A percentile compares a stretch with the other conserved stretches of the same genome.
Evolutionary conservation across 2,888 invertebrate species (phyloP).

Genomic region (Acrobeloides nanus): DNA sequence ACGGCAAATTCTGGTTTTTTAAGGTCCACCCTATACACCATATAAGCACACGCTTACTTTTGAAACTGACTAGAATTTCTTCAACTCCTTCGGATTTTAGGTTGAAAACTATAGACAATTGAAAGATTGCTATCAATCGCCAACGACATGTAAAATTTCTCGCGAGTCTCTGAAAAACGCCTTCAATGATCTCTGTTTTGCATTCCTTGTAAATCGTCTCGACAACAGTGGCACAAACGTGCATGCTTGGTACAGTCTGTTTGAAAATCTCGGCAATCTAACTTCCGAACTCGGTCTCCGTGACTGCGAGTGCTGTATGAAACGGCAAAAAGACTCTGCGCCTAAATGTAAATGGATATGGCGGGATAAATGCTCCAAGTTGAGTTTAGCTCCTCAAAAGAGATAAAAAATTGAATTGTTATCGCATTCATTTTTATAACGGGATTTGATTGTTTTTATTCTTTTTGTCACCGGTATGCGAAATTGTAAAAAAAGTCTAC

Average conservation of each 20-base stretch:
- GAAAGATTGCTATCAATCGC: constrained; percentile 11
- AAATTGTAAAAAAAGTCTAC: too few species aligned
- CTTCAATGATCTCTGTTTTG: constrained; percentile 27
- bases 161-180: constrained; percentile 8
- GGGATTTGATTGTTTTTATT: too few species aligned
- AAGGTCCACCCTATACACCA: too few species aligned
- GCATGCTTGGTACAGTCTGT: constrained; percentile 15
- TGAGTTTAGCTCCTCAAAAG: too few species aligned
- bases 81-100: too few species aligned
- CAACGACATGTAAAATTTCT: constrained; percentile 6
- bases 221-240: background rate
- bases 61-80: too few species aligned
- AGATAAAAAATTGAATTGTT: too few species aligned
- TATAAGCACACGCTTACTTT: too few species aligned
- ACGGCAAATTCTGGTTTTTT: too few species aligned
- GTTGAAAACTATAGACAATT: constrained; percentile 20
- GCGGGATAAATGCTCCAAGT: constrained; percentile 28
- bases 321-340: constrained; percentile 11
- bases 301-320: constrained; percentile 29
- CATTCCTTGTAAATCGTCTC: constrained; percentile 17
- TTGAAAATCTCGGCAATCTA: constrained; percentile 8
- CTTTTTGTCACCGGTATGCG: too few species aligned
- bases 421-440: too few species aligned
- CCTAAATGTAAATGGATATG: constrained; percentile 33
- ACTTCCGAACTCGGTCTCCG: constrained; percentile 6